These are phyloP conservation scores for Petrocephalus microphthalmus DNA, from an alignment of 2,113 vertebrate species.

Conservation along the genomic window DNA sequence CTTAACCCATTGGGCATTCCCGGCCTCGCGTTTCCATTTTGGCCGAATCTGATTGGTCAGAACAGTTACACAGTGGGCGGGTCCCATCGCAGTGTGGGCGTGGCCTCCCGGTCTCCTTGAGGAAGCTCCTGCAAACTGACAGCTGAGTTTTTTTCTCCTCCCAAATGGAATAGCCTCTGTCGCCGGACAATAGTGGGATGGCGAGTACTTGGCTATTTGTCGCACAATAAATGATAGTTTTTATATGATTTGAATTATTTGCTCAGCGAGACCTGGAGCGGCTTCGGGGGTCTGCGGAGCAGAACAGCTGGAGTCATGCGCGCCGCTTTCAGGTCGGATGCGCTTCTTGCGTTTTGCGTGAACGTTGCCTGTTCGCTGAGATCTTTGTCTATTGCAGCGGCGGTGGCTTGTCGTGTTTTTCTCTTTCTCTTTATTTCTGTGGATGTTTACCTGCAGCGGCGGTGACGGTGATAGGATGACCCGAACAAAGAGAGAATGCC, in stretches of 20 bases:
- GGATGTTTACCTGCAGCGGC: not conserved
- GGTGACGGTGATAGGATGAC: not conserved
- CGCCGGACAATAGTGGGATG: not conserved
- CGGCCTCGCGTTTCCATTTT: not conserved
- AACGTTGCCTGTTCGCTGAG: not conserved
- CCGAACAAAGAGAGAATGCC: constrained; percentile 10
- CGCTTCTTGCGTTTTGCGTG: not conserved
- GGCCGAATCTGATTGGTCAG: not conserved
- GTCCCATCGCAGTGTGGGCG: constrained; percentile 26
- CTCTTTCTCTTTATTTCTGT: too few species aligned
- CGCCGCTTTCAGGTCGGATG: constrained; percentile 48
- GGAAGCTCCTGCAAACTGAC: constrained; percentile 40
- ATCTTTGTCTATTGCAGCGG: not conserved
- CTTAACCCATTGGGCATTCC: not conserved
- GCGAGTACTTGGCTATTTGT: constrained; percentile 3
- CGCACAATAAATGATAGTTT: not conserved
- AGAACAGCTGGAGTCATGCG: constrained; percentile 45
- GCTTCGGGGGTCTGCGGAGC: constrained; percentile 19
- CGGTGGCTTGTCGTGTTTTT: not conserved
- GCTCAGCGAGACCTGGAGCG: constrained; percentile 21
- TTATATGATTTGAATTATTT: constrained; percentile 17
- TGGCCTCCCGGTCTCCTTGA: constrained; percentile 36
- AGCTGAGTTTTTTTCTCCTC: constrained; percentile 28
- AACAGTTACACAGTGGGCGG: constrained; percentile 20
- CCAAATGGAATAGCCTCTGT: constrained; percentile 24